A percentile compares a stretch with the other conserved stretches of the same genome.
Evolutionary conservation across 2,113 vertebrate genomes (phyloP).

Genomic region (Paradoxurus hermaphroditus): DNA sequence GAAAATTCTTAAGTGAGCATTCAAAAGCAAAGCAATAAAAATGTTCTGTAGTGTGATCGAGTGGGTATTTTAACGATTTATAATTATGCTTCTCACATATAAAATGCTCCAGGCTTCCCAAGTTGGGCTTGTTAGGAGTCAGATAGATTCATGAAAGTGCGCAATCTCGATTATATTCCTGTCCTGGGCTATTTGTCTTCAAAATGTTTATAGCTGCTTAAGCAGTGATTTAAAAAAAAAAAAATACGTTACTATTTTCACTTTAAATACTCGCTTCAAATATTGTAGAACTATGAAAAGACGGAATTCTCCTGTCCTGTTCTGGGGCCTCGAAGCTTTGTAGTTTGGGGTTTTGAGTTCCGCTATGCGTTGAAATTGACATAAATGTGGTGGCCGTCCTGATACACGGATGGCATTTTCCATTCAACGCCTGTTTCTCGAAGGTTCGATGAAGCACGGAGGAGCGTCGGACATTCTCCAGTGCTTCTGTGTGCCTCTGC

Average conservation of each 20-base stretch:
- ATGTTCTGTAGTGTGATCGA: neutral
- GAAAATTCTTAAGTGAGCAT: neutral
- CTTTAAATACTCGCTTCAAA: neutral
- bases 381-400: neutral
- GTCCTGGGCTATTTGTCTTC: neutral
- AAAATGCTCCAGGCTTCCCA: neutral
- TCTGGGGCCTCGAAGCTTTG: neutral
- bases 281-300: neutral
- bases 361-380: neutral
- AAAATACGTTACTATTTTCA: neutral
- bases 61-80: neutral
- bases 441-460: neutral
- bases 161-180: neutral
- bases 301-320: neutral
- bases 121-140: neutral
- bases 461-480: neutral
- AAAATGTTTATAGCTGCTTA: neutral
- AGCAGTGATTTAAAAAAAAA: neutral
- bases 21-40: slow-evolving; percentile 27
- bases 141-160: neutral
- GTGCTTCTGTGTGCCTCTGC: neutral
- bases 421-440: neutral
- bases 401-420: neutral
- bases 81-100: neutral
- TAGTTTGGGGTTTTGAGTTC: neutral